Conservation (phyloP, 2,797 vertebrate species). For the Alosa sapidissima region DNA sequence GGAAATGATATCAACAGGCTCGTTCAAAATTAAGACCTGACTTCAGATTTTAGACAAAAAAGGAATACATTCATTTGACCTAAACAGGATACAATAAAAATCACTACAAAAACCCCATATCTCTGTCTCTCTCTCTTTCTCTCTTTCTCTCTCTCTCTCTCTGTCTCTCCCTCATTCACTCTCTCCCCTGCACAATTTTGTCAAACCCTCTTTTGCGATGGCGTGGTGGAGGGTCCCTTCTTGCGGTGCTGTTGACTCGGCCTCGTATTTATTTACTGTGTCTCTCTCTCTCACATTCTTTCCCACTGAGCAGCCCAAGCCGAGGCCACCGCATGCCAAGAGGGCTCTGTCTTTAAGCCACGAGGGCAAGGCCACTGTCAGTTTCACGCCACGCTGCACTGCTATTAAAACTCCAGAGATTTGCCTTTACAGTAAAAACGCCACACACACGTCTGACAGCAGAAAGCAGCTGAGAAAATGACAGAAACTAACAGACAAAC, state of each 20-base stretch:
- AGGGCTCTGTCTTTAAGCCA: slow-evolving; percentile 55
- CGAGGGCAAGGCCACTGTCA: slow-evolving; percentile 70
- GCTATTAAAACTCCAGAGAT: slow-evolving; percentile 64
- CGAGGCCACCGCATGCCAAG: slow-evolving; percentile 64
- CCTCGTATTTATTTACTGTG: slow-evolving; percentile 88
- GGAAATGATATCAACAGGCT: not conserved
- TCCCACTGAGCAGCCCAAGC: slow-evolving; percentile 81
- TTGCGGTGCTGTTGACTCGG: not conserved
- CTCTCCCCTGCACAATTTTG: not conserved
- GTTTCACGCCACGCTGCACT: slow-evolving; percentile 68
- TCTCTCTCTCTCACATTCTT: slow-evolving; percentile 87
- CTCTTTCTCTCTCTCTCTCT: not conserved
- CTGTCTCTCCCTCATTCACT: not conserved
- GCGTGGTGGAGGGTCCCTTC: slow-evolving; percentile 77
- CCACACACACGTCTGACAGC: slow-evolving; percentile 20
- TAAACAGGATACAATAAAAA: not conserved
- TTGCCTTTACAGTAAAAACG: slow-evolving; percentile 35
- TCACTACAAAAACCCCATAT: not conserved
- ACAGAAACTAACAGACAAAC: slow-evolving; percentile 45
- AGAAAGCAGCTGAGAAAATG: slow-evolving; percentile 41
- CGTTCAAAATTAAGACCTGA: not conserved
- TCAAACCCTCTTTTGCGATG: not conserved
- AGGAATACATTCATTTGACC: not conserved
- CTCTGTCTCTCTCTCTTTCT: slow-evolving; percentile 6
- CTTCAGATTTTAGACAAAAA: not conserved